Evolutionary conservation across 30 jellyfish, hydroid and myxozoan species (phyloP).

Genomic region (Morbakka virulenta): DNA sequence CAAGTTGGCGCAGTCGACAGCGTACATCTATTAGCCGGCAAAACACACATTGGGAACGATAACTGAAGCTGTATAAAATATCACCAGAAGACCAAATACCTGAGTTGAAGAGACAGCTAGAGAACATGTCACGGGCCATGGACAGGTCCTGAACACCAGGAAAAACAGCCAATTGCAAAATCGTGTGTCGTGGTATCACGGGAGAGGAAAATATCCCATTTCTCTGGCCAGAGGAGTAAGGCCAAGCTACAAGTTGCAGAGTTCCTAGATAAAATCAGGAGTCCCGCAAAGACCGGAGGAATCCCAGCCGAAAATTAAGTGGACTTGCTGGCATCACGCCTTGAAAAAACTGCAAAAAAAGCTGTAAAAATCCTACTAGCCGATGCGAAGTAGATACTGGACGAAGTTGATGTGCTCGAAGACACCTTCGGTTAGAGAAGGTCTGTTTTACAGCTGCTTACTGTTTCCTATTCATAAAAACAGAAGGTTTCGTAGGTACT

Average conservation of each 20-base stretch:
- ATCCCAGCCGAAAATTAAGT: not conserved
- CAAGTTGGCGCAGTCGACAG: not conserved
- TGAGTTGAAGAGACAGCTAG: not conserved
- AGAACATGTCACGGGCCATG: not conserved
- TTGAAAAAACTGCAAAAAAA: not conserved
- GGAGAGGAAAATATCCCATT: not conserved
- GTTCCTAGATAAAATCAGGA: not conserved
- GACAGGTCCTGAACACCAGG: not conserved
- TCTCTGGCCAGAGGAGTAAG: not conserved
- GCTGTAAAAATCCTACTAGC: not conserved
- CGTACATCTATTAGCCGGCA: not conserved
- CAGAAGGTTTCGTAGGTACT: not conserved
- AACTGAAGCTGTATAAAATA: not conserved
- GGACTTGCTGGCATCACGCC: not conserved
- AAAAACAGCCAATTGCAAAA: not conserved
- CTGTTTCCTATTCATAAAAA: not conserved
- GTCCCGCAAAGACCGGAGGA: not conserved
- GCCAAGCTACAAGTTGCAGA: not conserved
- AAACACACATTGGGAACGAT: not conserved
- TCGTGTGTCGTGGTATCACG: not conserved
- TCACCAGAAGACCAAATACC: not conserved
- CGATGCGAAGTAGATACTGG: not conserved
- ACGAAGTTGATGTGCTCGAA: not conserved
- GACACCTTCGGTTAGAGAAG: not conserved
- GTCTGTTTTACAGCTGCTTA: not conserved